A percentile compares a stretch with the other conserved stretches of the same genome.
Conservation (phyloP, 1,140 invertebrate genomes). For the Lordiphosa stackelbergi region DNA sequence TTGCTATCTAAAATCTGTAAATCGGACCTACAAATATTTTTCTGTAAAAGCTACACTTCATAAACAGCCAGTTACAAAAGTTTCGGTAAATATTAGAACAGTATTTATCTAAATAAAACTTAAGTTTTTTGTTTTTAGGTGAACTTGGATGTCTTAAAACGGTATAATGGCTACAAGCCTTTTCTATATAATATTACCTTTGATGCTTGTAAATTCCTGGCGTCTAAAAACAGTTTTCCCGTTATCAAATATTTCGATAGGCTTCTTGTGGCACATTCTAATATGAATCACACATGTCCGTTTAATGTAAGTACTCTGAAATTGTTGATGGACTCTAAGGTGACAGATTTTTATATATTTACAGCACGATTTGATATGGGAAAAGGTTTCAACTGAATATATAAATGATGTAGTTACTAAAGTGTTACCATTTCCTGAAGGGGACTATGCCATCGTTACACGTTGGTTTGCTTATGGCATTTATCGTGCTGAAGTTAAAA, state of each 20-base stretch:
- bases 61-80: background rate
- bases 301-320: conserved; percentile 6
- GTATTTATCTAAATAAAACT: no score
- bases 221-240: background rate
- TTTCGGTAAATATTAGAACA: no score
- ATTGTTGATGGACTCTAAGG: no score
- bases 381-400: no score
- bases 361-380: no score
- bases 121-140: background rate
- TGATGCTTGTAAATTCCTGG: conserved; percentile 8
- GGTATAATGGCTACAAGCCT: conserved; percentile 8
- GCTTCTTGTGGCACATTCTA: background rate
- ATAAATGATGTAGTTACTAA: no score
- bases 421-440: no score
- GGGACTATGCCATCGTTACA: no score
- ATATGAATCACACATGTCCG: conserved; percentile 6
- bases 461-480: no score
- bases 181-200: conserved; percentile 8
- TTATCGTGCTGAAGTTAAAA: no score
- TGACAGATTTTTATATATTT: no score
- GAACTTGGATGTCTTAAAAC: background rate
- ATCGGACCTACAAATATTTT: conserved; percentile 11
- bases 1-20: conserved; percentile 5
- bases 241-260: background rate
- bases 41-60: background rate